Evolutionary conservation across 2,113 vertebrate species (phyloP), one percentile per base, ranked within the genome.

Genomic region (Apistogramma diplotaenia): DNA sequence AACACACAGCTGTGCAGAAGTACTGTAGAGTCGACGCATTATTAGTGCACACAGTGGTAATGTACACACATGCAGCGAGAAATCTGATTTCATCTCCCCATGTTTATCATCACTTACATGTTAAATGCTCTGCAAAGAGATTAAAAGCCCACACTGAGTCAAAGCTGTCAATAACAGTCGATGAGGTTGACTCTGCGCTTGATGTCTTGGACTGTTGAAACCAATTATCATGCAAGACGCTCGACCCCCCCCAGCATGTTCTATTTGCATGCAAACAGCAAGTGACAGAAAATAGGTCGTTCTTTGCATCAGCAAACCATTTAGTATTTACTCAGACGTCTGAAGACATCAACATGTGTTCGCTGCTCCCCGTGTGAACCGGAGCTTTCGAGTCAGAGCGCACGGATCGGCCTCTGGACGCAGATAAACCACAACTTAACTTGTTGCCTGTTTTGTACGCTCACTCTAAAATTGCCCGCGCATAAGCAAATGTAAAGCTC

Each of bases 261-360:
- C 13, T 59, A 27, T 78, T 53, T 84, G 84, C 72, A 75, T 83
- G 31, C 35, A 78, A 80, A 81, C 78, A 59, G 11, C 49, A 67
- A 40, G 18, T 29, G 12, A 46, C 11, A 5, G 40, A 67, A 40
- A 57, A 43, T 1, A 55, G 37, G 82, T 60, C 40, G 18, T 73
- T 29, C 53, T 57, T 46, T 11, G 15, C n/a, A 57, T 87, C 59
- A 85, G 83, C 71, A 88, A 82, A 11, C 16, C 43, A 13, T 49
- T 55, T 77, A 59, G 35, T 92, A 82, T 94, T 92, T 87, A 88
- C 86, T 83, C 89, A 90, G 83, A 93, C 88, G 76, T 90, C 90
- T 91, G 85, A 88, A 83, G 70, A 62, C 77, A 84, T 55, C 79
- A 83, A 78, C 85, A 78, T 84, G 81, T 81, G 85, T 77, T 74